Evolutionary conservation across 1,140 invertebrate genomes (phyloP).

Genomic region (Idris sp.): DNA sequence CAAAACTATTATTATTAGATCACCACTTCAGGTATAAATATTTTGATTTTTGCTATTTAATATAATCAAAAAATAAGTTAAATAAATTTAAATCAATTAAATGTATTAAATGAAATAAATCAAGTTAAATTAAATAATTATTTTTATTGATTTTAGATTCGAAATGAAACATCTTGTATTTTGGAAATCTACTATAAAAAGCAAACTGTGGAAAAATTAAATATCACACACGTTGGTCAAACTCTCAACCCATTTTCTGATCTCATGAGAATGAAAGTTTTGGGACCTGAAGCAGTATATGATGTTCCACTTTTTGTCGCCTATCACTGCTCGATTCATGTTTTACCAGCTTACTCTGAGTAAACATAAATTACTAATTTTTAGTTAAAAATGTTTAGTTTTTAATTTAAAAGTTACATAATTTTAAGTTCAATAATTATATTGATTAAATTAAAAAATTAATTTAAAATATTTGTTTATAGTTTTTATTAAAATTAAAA

Average conservation of each 20-base stretch:
- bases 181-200: slow-evolving; percentile 87
- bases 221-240: slow-evolving; percentile 81
- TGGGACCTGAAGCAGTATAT: slow-evolving; percentile 86
- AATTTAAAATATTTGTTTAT: slow-evolving; percentile 1
- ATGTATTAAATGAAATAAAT: no score
- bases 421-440: no score
- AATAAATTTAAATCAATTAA: no score
- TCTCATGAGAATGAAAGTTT: slow-evolving; percentile 83
- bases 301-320: slow-evolving; percentile 88
- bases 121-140: no score
- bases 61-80: slow-evolving; percentile 5
- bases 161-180: slow-evolving; percentile 87
- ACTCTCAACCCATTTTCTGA: slow-evolving; percentile 87
- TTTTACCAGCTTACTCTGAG: slow-evolving; percentile 87
- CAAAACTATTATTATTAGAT: slow-evolving; percentile 83
- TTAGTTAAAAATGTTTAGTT: no score
- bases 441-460: no score
- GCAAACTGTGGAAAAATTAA: slow-evolving; percentile 82
- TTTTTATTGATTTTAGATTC: slow-evolving; percentile 81
- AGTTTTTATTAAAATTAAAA: neutral
- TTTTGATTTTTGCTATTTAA: neutral
- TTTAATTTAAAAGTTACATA: no score
- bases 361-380: slow-evolving; percentile 76
- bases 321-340: slow-evolving; percentile 87
- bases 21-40: slow-evolving; percentile 85